Base-by-base conservation (phyloP, 1,140 invertebrate genomes). In the Marisa cornuarietis region DNA sequence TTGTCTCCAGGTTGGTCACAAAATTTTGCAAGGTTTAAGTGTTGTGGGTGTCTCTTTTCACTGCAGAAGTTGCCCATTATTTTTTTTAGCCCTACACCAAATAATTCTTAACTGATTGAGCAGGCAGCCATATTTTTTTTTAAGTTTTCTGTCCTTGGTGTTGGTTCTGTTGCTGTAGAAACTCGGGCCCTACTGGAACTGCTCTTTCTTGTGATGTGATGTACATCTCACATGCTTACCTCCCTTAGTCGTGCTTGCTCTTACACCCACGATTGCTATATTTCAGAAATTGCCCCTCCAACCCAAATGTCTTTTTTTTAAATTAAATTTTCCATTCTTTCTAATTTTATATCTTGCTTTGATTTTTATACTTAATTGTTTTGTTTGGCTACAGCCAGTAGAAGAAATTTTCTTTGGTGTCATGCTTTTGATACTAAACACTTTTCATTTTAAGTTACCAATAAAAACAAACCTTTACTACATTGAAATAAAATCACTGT, bases 201-300 rank as follows among this genome's bases (percentile, higher is more conserved):
- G 76, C 76, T 77, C 76, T 77, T 77, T 77, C 76, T 63, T 77
- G 76, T 77, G 76, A 54, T 77, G 76, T 77, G 76, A 69, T 49
- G 74, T 76, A 13, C 10, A 31, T 76, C 74, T 77, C 63, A 77
- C 42, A 77, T 77, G 76, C 76, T 77, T 77, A 68, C 20, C 14
- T 31, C 76, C 76, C 65, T 22, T 77, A 77, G 63, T 16, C 42
- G 52, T 54, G 65, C 76, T 77, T 77, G 24, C 54, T 58, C 54
- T 58, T 11, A 14, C 54, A 58, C 54, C 11, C 54, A 58, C 11
- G 54, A 58, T 58, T 58, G 54, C 54, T 58, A 58, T 58, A 58
- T 18, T 14, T 58, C 31, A 42, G 54, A 58, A 22, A 68, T 68
- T 68, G 2, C 65, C 65, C 22, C 11, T 68, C 10, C 65, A 4